phyloP scores from a whole-genome alignment of 2,113 vertebrate species.

The Lanius collurio region DNA sequence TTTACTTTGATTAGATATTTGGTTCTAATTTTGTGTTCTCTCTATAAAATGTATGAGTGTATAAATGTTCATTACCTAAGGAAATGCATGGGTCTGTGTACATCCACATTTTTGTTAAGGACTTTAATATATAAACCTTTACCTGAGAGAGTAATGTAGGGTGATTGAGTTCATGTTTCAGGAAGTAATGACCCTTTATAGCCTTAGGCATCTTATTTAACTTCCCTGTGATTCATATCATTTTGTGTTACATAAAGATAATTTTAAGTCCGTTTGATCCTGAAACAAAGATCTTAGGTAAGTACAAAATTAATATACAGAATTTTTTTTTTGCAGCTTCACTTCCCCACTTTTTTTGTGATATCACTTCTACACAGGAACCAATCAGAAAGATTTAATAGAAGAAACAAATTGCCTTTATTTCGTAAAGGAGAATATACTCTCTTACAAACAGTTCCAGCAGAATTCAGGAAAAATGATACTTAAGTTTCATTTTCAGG shows the following conservation, averaged over 20 bases:
- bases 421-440: neutral
- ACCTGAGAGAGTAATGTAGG: neutral
- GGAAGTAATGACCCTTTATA: neutral
- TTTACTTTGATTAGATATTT: neutral
- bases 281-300: neutral
- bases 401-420: neutral
- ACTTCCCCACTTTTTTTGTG: neutral
- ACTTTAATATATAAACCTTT: neutral
- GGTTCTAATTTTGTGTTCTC: neutral
- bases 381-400: neutral
- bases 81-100: fast-evolving
- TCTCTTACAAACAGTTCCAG: neutral
- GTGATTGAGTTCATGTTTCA: neutral
- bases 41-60: neutral
- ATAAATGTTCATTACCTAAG: neutral
- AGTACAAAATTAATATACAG: neutral
- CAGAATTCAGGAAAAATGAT: neutral
- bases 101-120: neutral
- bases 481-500: slow-evolving; percentile 6
- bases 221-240: neutral
- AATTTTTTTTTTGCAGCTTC: neutral
- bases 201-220: neutral
- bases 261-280: neutral
- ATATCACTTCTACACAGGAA: neutral
- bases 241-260: neutral